Evolutionary conservation across 2,888 invertebrate species (phyloP).

Genomic region (Plebejus argus): DNA sequence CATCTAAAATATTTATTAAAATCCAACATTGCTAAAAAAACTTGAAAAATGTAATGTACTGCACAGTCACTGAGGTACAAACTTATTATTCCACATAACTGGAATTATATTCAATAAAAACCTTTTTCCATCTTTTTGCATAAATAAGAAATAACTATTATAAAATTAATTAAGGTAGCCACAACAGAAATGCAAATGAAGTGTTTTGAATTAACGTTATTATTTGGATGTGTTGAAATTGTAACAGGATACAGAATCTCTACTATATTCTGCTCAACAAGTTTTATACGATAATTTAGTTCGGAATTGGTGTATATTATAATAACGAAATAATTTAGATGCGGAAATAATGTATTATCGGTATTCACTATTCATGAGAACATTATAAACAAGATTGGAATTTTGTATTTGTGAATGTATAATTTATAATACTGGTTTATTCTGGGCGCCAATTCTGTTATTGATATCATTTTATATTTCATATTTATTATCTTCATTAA

Average conservation of each 20-base stretch:
- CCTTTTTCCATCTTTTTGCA: constrained; percentile 6
- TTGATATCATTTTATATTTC: not conserved
- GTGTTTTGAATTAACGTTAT: constrained; percentile 12
- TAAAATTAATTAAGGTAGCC: constrained; percentile 12
- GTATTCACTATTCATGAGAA: constrained; percentile 14
- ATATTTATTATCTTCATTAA: not conserved
- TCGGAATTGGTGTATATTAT: not conserved
- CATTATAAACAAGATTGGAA: constrained; percentile 21
- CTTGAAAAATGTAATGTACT: not conserved
- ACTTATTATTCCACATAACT: not conserved
- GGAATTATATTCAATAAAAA: not conserved
- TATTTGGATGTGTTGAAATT: constrained; percentile 5
- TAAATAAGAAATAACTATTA: constrained; percentile 18
- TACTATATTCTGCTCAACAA: not conserved
- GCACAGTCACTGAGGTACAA: not conserved
- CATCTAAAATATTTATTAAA: not conserved
- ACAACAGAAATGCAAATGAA: constrained; percentile 7
- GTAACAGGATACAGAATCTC: constrained; percentile 6
- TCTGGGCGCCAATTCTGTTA: not conserved
- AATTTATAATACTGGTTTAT: constrained; percentile 1
- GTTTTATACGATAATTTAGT: not conserved
- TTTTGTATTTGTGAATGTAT: constrained; percentile 18
- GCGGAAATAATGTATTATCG: constrained; percentile 25
- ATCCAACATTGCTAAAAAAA: not conserved
- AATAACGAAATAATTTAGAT: constrained; percentile 20